Conservation (phyloP, 1,140 invertebrate species). For the Hylaeus volcanicus region DNA sequence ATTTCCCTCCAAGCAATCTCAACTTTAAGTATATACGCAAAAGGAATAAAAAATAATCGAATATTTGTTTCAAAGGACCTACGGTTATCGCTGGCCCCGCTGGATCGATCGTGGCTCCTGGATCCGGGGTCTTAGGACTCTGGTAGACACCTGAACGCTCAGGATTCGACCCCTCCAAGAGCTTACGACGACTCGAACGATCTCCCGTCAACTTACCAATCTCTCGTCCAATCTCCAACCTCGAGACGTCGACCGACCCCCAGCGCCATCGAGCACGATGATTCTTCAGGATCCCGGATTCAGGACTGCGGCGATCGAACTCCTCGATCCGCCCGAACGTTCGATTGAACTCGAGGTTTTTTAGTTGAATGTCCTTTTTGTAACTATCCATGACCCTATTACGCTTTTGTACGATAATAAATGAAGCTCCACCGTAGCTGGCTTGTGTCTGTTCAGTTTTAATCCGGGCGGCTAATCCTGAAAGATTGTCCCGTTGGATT, state of each 20-base stretch:
- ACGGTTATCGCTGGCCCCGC: slow-evolving; percentile 56
- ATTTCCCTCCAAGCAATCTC: no score
- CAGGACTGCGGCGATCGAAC: no score
- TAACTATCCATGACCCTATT: slow-evolving; percentile 9
- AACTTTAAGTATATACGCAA: no score
- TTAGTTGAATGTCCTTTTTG: neutral
- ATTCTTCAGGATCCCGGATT: no score
- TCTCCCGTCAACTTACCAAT: slow-evolving; percentile 21
- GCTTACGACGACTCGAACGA: slow-evolving; percentile 20
- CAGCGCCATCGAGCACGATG: neutral
- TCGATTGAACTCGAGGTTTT: slow-evolving; percentile 11
- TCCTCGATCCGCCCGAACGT: neutral
- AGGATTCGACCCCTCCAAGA: neutral
- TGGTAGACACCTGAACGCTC: slow-evolving; percentile 14
- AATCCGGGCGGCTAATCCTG: neutral
- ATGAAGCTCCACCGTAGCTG: slow-evolving; percentile 21
- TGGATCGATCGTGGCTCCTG: slow-evolving; percentile 39
- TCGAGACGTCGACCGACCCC: slow-evolving; percentile 3
- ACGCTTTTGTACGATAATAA: slow-evolving; percentile 40
- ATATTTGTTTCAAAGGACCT: slow-evolving; percentile 32
- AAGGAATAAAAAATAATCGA: neutral
- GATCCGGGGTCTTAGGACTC: slow-evolving; percentile 17
- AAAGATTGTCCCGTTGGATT: neutral
- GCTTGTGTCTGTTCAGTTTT: neutral
- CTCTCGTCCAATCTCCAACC: neutral